Conservation (phyloP, 2,797 vertebrate genomes). For the Macroramphosus scolopax region DNA sequence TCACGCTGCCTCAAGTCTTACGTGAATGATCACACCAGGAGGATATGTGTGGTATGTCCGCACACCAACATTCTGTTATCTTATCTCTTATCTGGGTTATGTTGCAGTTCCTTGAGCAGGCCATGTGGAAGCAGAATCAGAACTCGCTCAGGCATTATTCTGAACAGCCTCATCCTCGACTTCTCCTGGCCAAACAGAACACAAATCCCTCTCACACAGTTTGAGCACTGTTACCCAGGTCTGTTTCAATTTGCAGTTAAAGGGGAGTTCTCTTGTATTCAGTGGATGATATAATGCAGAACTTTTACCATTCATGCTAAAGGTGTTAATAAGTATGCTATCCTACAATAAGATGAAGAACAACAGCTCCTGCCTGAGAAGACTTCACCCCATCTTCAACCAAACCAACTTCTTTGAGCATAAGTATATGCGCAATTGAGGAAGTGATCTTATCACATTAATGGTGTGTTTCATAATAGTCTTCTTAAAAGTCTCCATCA, state of each 20-base stretch:
- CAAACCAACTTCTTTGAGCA: slow-evolving; percentile 49
- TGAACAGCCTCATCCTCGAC: slow-evolving; percentile 86
- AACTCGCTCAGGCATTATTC: slow-evolving; percentile 82
- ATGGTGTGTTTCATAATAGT: too few species aligned
- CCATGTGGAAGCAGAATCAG: slow-evolving; percentile 86
- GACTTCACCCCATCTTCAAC: slow-evolving; percentile 77
- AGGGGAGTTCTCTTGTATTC: not conserved
- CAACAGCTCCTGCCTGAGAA: too few species aligned
- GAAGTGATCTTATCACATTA: too few species aligned
- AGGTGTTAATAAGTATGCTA: slow-evolving; percentile 83
- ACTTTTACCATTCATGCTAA: not conserved
- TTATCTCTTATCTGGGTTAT: slow-evolving; percentile 30
- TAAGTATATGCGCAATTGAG: too few species aligned
- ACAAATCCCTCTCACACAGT: slow-evolving; percentile 61
- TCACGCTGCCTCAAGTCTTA: not conserved
- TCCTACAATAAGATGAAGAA: slow-evolving; percentile 79
- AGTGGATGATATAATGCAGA: not conserved
- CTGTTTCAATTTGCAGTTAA: not conserved
- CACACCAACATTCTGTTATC: slow-evolving; percentile 12
- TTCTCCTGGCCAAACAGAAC: slow-evolving; percentile 82
- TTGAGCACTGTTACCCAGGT: slow-evolving; percentile 81
- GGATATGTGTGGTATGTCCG: slow-evolving; percentile 33
- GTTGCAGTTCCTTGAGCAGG: slow-evolving; percentile 81
- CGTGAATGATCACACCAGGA: slow-evolving; percentile 4
- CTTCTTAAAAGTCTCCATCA: not conserved